Conservation (phyloP, 2,113 vertebrate genomes). For the Caranx ignobilis region DNA sequence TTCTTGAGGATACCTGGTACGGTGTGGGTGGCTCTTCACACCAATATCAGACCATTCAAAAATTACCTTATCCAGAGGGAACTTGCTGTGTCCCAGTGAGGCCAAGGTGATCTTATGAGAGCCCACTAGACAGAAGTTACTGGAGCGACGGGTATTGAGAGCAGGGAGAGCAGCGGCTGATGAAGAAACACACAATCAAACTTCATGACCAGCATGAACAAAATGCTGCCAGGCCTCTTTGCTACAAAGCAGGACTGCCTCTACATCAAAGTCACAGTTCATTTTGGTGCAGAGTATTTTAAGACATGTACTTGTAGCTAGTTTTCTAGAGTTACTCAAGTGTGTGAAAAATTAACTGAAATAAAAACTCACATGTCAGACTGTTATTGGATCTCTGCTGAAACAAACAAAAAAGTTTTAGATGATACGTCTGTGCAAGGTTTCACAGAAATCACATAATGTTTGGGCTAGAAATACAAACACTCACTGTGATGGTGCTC, state of each 20-base stretch:
- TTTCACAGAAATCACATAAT: neutral
- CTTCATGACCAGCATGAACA: neutral
- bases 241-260: neutral
- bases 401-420: constrained; percentile 13
- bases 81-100: constrained; percentile 85
- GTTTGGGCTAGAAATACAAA: neutral
- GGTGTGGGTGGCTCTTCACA: too few species aligned
- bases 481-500: constrained; percentile 82
- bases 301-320: neutral
- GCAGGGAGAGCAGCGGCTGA: constrained; percentile 64
- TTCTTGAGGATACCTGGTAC: neutral
- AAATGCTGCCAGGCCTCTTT: neutral
- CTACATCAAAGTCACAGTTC: neutral
- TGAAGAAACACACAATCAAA: neutral
- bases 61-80: constrained; percentile 85
- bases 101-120: constrained; percentile 84
- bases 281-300: neutral
- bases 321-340: neutral
- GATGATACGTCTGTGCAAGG: neutral
- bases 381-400: constrained; percentile 78
- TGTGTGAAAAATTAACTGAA: neutral
- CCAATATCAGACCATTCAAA: neutral
- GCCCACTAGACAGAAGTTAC: constrained; percentile 86
- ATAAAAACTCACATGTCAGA: constrained; percentile 75
- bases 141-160: constrained; percentile 75